phyloP scores from a whole-genome alignment of 2,888 invertebrate species.

The Melitaea athalia region DNA sequence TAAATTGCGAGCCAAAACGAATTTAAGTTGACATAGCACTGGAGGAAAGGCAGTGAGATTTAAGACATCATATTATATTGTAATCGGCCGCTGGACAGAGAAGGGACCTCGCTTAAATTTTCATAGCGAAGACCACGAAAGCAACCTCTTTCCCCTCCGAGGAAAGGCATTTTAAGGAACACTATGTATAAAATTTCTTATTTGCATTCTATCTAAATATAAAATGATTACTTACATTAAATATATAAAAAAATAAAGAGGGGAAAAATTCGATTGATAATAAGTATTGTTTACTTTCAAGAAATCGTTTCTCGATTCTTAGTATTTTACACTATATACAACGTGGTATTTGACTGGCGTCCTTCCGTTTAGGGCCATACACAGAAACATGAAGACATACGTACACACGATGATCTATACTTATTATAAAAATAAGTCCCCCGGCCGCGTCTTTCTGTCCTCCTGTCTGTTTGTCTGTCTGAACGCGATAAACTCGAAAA shows the following conservation, averaged over 20 bases:
- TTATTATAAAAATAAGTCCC: no score
- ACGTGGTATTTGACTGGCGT: no score
- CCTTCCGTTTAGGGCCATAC: no score
- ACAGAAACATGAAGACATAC: no score
- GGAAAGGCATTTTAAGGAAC: constrained; percentile 68
- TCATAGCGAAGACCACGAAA: constrained; percentile 71
- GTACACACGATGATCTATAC: no score
- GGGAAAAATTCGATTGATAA: not conserved
- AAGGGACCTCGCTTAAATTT: constrained; percentile 66
- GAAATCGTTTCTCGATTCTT: no score
- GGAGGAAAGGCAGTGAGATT: constrained; percentile 66
- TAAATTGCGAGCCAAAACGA: constrained; percentile 73
- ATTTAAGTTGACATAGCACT: constrained; percentile 67
- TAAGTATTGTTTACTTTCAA: no score
- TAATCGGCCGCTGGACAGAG: constrained; percentile 67
- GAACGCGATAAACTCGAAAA: no score
- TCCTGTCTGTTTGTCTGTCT: no score
- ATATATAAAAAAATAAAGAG: constrained; percentile 31
- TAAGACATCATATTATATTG: constrained; percentile 77
- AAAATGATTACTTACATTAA: constrained; percentile 54
- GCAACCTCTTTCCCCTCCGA: constrained; percentile 65
- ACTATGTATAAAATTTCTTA: constrained; percentile 68
- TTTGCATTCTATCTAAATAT: constrained; percentile 68
- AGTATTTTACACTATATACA: no score
- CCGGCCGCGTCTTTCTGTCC: no score